A percentile compares a stretch with the other conserved stretches of the same genome.
phyloP scores from a whole-genome alignment of 2,113 vertebrate genomes.

The Ranitomeya variabilis region DNA sequence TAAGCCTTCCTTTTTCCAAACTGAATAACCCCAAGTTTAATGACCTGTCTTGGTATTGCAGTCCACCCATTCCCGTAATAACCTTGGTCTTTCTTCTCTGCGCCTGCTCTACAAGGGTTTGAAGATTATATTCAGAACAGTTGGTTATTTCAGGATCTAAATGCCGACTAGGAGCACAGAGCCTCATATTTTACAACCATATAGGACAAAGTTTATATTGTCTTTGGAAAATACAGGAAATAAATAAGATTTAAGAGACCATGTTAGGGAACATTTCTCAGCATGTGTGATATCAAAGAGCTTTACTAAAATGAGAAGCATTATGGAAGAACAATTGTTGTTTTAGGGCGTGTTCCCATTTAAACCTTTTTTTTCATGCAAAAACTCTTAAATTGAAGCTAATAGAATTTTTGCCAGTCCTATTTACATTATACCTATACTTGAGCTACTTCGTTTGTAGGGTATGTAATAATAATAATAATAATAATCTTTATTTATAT shows the following conservation, averaged over 20 bases:
- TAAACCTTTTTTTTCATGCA: neutral
- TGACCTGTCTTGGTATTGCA: too few species aligned
- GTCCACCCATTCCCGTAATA: too few species aligned
- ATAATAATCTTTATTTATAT: too few species aligned
- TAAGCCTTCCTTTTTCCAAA: too few species aligned
- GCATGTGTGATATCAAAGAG: neutral
- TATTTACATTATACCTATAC: neutral
- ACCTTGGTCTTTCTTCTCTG: too few species aligned
- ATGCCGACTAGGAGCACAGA: neutral
- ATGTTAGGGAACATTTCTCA: slow-evolving; percentile 2
- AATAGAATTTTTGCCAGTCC: neutral
- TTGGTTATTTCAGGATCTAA: neutral
- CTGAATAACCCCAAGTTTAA: too few species aligned
- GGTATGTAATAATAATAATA: too few species aligned
- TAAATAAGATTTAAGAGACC: neutral
- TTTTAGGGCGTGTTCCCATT: neutral
- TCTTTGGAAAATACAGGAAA: neutral
- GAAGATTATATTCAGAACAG: neutral
- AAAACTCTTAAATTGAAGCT: neutral
- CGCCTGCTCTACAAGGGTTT: neutral
- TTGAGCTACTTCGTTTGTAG: too few species aligned
- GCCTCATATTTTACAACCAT: neutral
- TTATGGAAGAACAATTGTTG: neutral
- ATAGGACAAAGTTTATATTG: neutral
- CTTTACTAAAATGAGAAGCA: neutral